A percentile compares a stretch with the other conserved stretches of the same genome.
phyloP scores from a whole-genome alignment of 2,113 vertebrate genomes.

The Chelonoidis abingdonii region DNA sequence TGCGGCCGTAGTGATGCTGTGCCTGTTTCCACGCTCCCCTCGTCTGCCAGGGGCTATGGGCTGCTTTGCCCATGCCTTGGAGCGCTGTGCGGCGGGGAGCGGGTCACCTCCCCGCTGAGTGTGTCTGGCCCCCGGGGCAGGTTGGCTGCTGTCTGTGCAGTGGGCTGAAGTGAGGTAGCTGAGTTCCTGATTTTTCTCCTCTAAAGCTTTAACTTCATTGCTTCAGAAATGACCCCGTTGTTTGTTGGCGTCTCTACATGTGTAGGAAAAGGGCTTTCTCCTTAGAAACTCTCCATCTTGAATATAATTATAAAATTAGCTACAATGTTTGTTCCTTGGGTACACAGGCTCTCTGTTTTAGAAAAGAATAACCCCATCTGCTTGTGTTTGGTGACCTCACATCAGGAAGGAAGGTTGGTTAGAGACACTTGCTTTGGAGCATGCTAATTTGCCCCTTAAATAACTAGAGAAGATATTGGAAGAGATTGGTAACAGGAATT shows the following conservation, averaged over 20 bases:
- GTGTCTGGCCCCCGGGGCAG: not conserved
- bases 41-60: not conserved
- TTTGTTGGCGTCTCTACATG: not conserved
- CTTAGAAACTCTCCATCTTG: not conserved
- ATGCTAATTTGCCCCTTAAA: not conserved
- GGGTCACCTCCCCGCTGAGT: not conserved
- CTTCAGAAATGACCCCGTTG: not conserved
- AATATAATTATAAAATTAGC: not conserved
- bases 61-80: not conserved
- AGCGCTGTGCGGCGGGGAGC: too few relatives aligned
- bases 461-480: not conserved
- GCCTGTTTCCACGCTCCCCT: not conserved
- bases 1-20: not conserved
- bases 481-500: not conserved
- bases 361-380: not conserved
- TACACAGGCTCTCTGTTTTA: not conserved
- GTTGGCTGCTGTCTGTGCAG: not conserved
- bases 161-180: not conserved
- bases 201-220: not conserved
- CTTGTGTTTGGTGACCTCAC: fast-evolving
- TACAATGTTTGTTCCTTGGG: not conserved
- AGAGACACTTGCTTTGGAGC: not conserved
- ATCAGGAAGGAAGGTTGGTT: not conserved
- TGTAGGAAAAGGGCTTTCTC: not conserved
- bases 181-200: not conserved